Evolutionary conservation across 2,113 vertebrate genomes (phyloP).

Genomic region (Scytalopus superciliaris): DNA sequence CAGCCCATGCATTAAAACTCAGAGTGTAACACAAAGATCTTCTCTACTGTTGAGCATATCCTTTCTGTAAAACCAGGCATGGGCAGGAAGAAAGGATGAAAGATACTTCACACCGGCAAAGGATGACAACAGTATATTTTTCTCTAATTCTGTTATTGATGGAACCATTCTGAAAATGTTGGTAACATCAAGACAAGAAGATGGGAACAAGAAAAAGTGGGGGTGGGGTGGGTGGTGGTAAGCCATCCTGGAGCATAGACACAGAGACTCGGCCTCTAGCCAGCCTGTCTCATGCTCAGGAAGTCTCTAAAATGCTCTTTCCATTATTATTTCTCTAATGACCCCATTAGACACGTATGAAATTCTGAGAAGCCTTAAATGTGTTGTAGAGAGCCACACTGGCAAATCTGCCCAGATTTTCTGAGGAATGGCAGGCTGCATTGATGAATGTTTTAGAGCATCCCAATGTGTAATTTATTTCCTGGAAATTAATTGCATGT

Average conservation of each 20-base stretch:
- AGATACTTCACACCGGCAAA: not conserved
- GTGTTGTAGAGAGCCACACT: not conserved
- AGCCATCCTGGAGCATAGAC: not conserved
- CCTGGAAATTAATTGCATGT: slow-evolving; percentile 58
- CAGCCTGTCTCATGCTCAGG: slow-evolving; percentile 24
- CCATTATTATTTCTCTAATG: slow-evolving; percentile 40
- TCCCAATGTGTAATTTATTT: slow-evolving; percentile 56
- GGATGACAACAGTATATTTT: slow-evolving; percentile 33
- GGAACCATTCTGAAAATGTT: slow-evolving; percentile 21
- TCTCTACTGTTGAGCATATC: not conserved
- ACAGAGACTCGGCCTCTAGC: not conserved
- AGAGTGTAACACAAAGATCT: slow-evolving; percentile 16
- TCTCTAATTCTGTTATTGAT: slow-evolving; percentile 6
- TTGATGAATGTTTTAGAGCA: slow-evolving; percentile 42
- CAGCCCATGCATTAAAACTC: slow-evolving; percentile 40
- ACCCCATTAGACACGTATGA: slow-evolving; percentile 2
- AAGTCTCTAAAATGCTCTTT: slow-evolving; percentile 43
- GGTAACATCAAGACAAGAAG: slow-evolving; percentile 14
- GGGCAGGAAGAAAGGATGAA: slow-evolving; percentile 18
- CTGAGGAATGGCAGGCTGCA: not conserved
- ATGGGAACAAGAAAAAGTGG: not conserved
- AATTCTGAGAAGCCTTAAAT: slow-evolving; percentile 25
- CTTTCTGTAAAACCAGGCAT: slow-evolving; percentile 1
- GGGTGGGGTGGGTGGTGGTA: not conserved
- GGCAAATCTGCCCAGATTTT: slow-evolving; percentile 15